A percentile compares a stretch with the other conserved stretches of the same genome.
These are phyloP conservation scores for Adelognathus sp. DNA, from an alignment of 2,888 invertebrate species.

Conservation along the genomic window DNA sequence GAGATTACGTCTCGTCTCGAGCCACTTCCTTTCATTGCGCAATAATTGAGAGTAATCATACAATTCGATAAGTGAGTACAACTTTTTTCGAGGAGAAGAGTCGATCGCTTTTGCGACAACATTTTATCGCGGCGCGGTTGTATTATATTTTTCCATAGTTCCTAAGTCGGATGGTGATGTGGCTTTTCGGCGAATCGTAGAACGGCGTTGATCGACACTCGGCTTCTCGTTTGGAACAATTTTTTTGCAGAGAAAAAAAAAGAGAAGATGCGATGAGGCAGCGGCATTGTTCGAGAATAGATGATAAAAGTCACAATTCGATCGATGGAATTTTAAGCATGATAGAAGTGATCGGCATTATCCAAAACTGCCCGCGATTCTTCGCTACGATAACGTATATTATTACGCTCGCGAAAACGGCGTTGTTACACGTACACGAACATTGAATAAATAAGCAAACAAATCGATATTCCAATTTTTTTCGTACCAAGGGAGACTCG, in stretches of 20 bases:
- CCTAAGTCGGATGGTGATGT: conserved; percentile 69
- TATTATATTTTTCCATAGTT: conserved; percentile 70
- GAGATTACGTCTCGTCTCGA: conserved; percentile 41
- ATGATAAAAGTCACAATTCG: conserved; percentile 14
- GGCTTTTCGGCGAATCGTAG: conserved; percentile 64
- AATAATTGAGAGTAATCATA: conserved; percentile 43
- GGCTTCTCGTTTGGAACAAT: conserved; percentile 48
- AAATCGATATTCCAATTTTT: conserved; percentile 67
- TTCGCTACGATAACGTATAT: no score
- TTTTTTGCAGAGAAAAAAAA: conserved; percentile 14
- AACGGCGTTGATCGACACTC: conserved; percentile 57
- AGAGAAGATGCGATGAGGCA: not conserved
- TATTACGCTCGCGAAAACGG: conserved; percentile 49
- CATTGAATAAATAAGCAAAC: not conserved
- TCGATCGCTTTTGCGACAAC: conserved; percentile 51
- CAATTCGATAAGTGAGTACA: conserved; percentile 21
- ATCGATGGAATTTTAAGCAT: not conserved
- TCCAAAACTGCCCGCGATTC: conserved; percentile 39
- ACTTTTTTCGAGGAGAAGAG: conserved; percentile 30
- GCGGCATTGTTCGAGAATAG: conserved; percentile 8
- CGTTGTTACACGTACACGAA: conserved; percentile 50
- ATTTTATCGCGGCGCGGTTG: conserved; percentile 63
- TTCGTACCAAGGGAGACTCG: conserved; percentile 62
- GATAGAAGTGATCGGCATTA: conserved; percentile 12
- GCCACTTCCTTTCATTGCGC: conserved; percentile 56